Conservation (phyloP, 2,888 invertebrate species). For the Hydraecia micacea region DNA sequence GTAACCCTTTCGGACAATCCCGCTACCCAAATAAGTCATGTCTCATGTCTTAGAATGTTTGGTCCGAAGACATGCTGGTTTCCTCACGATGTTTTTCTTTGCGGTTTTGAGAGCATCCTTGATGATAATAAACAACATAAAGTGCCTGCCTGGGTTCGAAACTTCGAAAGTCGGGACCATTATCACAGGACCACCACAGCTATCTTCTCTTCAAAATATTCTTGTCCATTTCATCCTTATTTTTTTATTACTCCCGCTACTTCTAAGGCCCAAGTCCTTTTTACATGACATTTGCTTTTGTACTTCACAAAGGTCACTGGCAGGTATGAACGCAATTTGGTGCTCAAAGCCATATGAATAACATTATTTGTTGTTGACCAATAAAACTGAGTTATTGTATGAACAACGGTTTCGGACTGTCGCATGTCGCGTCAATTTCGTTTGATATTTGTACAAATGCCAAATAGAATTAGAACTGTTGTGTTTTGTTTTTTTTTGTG, state of each 20-base stretch:
- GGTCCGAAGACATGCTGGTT: background rate
- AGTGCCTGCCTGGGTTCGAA: too few species aligned
- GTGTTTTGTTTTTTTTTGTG: background rate
- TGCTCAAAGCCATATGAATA: slow-evolving; percentile 41
- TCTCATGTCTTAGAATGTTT: background rate
- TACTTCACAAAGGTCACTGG: slow-evolving; percentile 35
- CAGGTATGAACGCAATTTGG: slow-evolving; percentile 25
- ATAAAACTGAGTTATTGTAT: slow-evolving; percentile 45
- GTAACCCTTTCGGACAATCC: too few species aligned
- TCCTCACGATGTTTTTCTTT: background rate
- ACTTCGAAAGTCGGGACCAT: background rate
- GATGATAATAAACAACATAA: too few species aligned
- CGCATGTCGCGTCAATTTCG: slow-evolving; percentile 18
- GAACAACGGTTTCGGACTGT: slow-evolving; percentile 2
- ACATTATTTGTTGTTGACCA: slow-evolving; percentile 34
- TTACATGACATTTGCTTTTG: slow-evolving; percentile 43
- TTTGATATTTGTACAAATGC: slow-evolving; percentile 15
- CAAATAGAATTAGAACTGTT: slow-evolving; percentile 9
- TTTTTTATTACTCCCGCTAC: background rate
- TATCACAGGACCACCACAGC: too few species aligned
- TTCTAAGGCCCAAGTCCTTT: slow-evolving; percentile 11
- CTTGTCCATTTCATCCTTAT: background rate
- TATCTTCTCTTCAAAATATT: background rate
- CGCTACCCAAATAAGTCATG: too few species aligned
- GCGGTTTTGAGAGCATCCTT: background rate